Base-by-base conservation (phyloP, 2,797 vertebrate genomes). In the Anas georgica region DNA sequence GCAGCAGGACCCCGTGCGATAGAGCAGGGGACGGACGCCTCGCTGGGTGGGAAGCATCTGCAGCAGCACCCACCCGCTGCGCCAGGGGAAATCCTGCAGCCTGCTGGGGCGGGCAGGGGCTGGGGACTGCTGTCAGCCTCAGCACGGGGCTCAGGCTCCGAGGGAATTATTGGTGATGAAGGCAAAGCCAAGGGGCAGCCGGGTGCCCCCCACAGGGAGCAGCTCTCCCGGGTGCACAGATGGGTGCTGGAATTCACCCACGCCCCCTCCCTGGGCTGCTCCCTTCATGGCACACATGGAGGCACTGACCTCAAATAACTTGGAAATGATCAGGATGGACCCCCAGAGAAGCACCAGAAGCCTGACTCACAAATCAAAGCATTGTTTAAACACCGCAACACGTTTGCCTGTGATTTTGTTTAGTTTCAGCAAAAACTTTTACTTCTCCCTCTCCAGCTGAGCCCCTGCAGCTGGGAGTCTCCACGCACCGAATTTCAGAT, bases 311-410 rank as follows among this genome's bases (percentile, higher is more conserved):
- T 90, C 41, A 50, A 2, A 4, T 9, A 70, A 28, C 28, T n/a
- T 8, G 18, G 26, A 46, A 50, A 45, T 28, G 18, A 83, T 7
- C 64, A 46, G 70, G 25, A 10, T 39, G 59, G 10, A 12, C 3
- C 5, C 23, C 39, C 5, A 9, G 16, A 21, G 62, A 64, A 43
- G n/a, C 4, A 23, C 6, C 43, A 74, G 54, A 72, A 45, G 0
- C 12, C 39, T 5, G 1, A 41, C 12, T 5, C 0, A 0, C 23
- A 45, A 54, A 72, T 29, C 17, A 56, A 67, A 41, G 54, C 6
- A 4, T 56, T 5, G 0, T 20, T 59, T 11, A 33, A 29, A 66
- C 60, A 33, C 0, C 0, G 31, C 77, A 31, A n/a, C 2, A 0
- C 2, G 1, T 17, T 11, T 8, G 5, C 68, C 12, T 62, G 31